Percentiles rank a stretch among this genome's conserved stretches.
These are phyloP conservation scores for Beroe forskalii DNA, from an alignment of 37 sponge, comb jelly and placozoan species.

Conservation along the genomic window DNA sequence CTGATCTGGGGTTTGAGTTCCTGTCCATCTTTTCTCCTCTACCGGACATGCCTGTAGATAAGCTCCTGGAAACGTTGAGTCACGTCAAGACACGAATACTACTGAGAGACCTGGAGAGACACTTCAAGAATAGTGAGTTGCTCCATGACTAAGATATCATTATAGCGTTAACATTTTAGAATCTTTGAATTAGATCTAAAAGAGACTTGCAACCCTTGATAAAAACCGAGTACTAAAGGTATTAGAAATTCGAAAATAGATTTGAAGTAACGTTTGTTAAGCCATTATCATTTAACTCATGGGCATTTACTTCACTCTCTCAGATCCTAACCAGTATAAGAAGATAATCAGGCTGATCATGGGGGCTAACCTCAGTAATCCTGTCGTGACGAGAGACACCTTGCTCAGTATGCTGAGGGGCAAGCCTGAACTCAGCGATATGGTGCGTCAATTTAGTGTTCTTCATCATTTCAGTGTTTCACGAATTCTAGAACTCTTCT, in stretches of 20 bases:
- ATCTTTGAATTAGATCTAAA: too few relatives aligned
- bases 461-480: too few relatives aligned
- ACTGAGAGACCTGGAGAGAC: conserved; percentile 28
- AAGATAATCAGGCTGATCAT: conserved; percentile 16
- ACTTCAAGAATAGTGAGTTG: conserved; percentile 51
- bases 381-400: background rate
- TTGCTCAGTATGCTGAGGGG: conserved; percentile 23
- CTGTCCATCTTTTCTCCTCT: conserved; percentile 53
- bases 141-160: too few relatives aligned
- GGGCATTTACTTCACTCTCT: too few relatives aligned
- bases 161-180: too few relatives aligned
- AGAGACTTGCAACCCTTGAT: too few relatives aligned
- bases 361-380: conserved; percentile 10
- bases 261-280: too few relatives aligned
- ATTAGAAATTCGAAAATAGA: too few relatives aligned
- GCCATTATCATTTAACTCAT: too few relatives aligned
- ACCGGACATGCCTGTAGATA: conserved; percentile 15
- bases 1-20: conserved; percentile 44
- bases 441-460: background rate
- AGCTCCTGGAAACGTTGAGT: conserved; percentile 29
- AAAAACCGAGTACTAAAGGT: too few relatives aligned
- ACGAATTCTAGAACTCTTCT: too few relatives aligned
- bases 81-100: conserved; percentile 49
- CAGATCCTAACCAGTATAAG: conserved; percentile 21
- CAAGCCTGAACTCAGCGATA: conserved; percentile 41